phyloP scores from a whole-genome alignment of 2,888 invertebrate species.

The Metallyticus violacea region DNA sequence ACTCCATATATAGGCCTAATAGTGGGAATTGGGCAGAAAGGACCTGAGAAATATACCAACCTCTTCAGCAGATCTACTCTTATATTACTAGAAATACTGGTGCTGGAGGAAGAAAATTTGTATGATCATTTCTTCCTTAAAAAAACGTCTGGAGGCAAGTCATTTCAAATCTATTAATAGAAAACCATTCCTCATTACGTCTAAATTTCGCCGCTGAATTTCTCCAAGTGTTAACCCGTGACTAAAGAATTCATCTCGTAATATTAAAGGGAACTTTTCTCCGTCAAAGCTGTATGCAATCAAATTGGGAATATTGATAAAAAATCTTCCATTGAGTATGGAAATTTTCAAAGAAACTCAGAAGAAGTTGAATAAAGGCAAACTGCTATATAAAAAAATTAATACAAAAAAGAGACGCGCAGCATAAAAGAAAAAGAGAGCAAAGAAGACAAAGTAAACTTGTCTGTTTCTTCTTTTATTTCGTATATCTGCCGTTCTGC shows the following conservation, averaged over 20 bases:
- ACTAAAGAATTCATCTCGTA: neutral
- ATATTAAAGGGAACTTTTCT: neutral
- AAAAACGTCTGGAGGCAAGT: no score
- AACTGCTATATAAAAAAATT: neutral
- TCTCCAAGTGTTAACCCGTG: no score
- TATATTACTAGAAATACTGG: no score
- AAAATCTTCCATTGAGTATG: neutral
- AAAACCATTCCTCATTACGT: no score
- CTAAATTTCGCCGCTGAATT: no score
- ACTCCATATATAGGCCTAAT: no score
- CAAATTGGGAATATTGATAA: neutral
- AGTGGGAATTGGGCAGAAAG: no score
- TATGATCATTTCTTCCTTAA: no score
- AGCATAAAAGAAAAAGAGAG: neutral
- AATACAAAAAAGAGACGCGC: neutral
- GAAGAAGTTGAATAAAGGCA: neutral
- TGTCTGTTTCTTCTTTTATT: neutral
- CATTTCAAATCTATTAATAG: no score
- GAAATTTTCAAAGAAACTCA: neutral
- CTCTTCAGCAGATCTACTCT: no score
- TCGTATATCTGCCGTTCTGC: neutral
- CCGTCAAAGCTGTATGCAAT: neutral
- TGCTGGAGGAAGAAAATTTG: no score
- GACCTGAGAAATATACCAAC: no score
- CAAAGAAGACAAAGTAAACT: neutral